phyloP scores from a whole-genome alignment of 1,140 invertebrate genomes.

The Grapholita molesta region DNA sequence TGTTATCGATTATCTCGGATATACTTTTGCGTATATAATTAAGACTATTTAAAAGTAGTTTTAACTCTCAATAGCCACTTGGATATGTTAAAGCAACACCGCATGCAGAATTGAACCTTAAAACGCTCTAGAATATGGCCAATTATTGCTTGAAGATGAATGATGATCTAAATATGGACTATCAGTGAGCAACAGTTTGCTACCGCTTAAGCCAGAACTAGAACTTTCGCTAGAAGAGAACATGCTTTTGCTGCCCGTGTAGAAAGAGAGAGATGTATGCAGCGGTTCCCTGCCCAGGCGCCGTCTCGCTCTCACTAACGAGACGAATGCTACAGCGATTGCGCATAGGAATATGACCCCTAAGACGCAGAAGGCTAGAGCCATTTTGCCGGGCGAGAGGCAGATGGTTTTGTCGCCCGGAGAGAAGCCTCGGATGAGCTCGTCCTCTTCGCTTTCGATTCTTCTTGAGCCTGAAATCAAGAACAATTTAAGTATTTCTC shows the following conservation, averaged over 20 bases:
- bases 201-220: slow-evolving; percentile 75
- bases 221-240: slow-evolving; percentile 76
- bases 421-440: slow-evolving; percentile 61
- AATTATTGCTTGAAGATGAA: slow-evolving; percentile 75
- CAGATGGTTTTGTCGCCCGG: slow-evolving; percentile 83
- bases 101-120: slow-evolving; percentile 26
- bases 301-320: slow-evolving; percentile 79
- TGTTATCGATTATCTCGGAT: too few relatives aligned
- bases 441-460: slow-evolving; percentile 61
- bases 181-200: slow-evolving; percentile 72
- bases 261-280: slow-evolving; percentile 75
- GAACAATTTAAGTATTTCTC: slow-evolving; percentile 2
- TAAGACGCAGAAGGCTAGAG: slow-evolving; percentile 83
- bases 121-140: slow-evolving; percentile 74
- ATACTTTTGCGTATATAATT: too few relatives aligned
- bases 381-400: slow-evolving; percentile 84
- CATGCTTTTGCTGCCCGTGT: slow-evolving; percentile 75
- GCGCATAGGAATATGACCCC: slow-evolving; percentile 83
- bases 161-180: slow-evolving; percentile 77
- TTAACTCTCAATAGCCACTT: not conserved
- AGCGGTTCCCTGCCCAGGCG: slow-evolving; percentile 61
- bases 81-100: too few relatives aligned
- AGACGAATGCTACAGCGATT: slow-evolving; percentile 82
- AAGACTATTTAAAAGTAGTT: not conserved
- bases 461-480: slow-evolving; percentile 57